These are phyloP conservation scores for Borostomias antarcticus DNA, from an alignment of 2,797 vertebrate genomes.

Conservation along the genomic window DNA sequence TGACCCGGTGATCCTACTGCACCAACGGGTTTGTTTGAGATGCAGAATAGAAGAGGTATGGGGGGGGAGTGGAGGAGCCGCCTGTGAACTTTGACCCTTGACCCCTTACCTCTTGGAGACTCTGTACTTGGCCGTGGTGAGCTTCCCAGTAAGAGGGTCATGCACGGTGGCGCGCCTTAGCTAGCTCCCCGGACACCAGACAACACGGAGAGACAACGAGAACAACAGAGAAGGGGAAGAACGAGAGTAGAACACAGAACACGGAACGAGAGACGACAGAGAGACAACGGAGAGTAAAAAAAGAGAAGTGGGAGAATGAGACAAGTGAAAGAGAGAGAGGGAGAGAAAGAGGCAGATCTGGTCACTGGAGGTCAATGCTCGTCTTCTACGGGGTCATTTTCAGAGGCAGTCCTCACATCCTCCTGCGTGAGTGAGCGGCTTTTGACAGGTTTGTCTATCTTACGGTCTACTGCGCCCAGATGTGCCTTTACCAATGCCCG, in stretches of 20 bases:
- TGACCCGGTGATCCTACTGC: slow-evolving; percentile 4
- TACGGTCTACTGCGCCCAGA: no score
- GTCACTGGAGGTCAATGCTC: not conserved
- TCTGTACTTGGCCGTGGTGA: slow-evolving; percentile 97
- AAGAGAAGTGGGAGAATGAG: not conserved
- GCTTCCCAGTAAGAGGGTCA: slow-evolving; percentile 96
- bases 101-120: slow-evolving; percentile 99
- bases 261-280: not conserved
- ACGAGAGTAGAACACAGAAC: not conserved
- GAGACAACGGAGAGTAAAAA: not conserved
- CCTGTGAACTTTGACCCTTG: slow-evolving; percentile 32
- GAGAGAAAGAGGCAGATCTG: not conserved
- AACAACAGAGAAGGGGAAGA: slow-evolving; percentile 12
- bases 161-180: slow-evolving; percentile 97
- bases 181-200: slow-evolving; percentile 75
- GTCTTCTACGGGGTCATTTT: not conserved
- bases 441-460: no score
- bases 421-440: no score
- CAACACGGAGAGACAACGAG: slow-evolving; percentile 47
- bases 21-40: not conserved
- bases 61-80: slow-evolving; percentile 14
- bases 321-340: not conserved
- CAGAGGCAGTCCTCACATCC: not conserved
- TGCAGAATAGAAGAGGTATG: not conserved
- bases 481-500: no score